These are phyloP conservation scores for Apogon talboti DNA, from an alignment of 2,797 vertebrate genomes.

Conservation along the genomic window DNA sequence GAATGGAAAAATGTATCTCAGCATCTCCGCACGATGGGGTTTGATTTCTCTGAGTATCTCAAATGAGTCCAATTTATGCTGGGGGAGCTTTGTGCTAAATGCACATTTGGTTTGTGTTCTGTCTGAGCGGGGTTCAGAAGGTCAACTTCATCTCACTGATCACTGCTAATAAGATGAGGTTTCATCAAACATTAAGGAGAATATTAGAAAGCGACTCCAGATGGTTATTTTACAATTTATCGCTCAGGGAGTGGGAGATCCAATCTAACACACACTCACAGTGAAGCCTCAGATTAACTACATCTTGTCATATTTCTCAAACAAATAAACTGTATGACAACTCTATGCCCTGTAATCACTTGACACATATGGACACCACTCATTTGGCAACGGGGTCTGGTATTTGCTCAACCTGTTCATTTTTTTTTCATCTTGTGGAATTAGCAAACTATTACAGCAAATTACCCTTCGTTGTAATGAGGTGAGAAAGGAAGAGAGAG, in stretches of 20 bases:
- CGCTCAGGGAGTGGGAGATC: background rate
- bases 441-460: constrained; percentile 49
- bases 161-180: constrained; percentile 65
- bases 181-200: constrained; percentile 48
- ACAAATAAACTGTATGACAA: constrained; percentile 15
- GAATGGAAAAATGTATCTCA: constrained; percentile 79
- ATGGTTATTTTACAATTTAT: constrained; percentile 46
- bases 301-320: constrained; percentile 21
- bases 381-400: constrained; percentile 11
- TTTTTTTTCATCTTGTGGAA: constrained; percentile 23
- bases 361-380: constrained; percentile 31
- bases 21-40: constrained; percentile 56
- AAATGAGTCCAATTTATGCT: constrained; percentile 71
- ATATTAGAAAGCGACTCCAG: constrained; percentile 53
- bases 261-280: constrained; percentile 15
- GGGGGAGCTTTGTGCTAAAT: constrained; percentile 64
- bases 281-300: constrained; percentile 5
- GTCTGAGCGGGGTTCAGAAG: constrained; percentile 62
- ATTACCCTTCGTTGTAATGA: constrained; percentile 43
- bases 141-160: constrained; percentile 67
- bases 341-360: constrained; percentile 4
- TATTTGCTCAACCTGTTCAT: constrained; percentile 14
- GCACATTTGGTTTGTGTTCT: constrained; percentile 79
- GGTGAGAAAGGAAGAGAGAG: constrained; percentile 40
- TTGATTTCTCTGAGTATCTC: constrained; percentile 72